Evolutionary conservation across 2,113 vertebrate species (phyloP), one percentile per base, ranked within the genome.

Genomic region (Melanerpes aurifrons): DNA sequence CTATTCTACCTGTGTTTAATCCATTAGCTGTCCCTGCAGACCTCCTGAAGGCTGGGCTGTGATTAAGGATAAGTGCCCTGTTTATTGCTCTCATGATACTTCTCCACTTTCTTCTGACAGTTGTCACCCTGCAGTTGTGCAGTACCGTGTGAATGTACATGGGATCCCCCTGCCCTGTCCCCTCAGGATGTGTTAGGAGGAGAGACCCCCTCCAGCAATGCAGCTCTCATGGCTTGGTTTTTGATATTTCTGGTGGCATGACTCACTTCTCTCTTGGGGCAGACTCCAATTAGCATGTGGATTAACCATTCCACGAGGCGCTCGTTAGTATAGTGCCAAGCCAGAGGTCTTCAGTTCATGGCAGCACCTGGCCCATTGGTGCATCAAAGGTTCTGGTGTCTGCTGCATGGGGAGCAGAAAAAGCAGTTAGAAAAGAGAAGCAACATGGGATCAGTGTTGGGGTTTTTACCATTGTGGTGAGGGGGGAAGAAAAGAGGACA

Each of bases 1-100:
- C 40, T 40, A 12, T 40, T 40, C 85, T 91, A 96, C 64, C 85
- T 94, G 68, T 89, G 91, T 93, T 96, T 93, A 94, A 93, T 94
- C 94, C 92, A 91, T 92, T 95, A 81, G 68, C 56, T 93, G 37
- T 95, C 93, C 91, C 94, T 78, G 82, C 72, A 95, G 82, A 82
- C 69, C 32, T 92, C 37, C 75, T 74, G 58, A 76, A 87, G 82
- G 37, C 85, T 45, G 31, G 87, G 69, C 75, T 87, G 87, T 87
- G 91, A 95, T 94, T 87, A 93, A 82, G 79, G 72, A 92, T 85
- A 94, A 95, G 89, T 95, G 87, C 75, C 79, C 79, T 77, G 71
- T 37, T 94, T 87, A 95, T 93, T 89, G 64, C 75, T 93, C 94
- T 93, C 89, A 57, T 89, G 87, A 32, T 80, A 87, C 48, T 63